These are phyloP conservation scores for Tylochromis polylepis DNA, from an alignment of 2,113 vertebrate genomes.

Conservation along the genomic window DNA sequence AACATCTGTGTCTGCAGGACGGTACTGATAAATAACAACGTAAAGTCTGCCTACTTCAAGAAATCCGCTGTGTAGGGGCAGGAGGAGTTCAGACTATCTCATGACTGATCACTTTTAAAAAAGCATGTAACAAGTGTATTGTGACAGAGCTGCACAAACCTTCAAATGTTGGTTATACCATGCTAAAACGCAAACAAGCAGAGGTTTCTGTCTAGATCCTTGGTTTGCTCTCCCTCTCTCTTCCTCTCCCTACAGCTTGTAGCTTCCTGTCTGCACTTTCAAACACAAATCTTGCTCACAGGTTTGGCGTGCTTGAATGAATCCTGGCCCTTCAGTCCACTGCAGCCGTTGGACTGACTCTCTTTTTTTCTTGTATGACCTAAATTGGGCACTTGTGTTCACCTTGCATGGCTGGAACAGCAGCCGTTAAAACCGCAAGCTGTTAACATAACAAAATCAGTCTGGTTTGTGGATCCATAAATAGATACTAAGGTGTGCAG, in stretches of 20 bases:
- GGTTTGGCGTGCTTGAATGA: conserved; percentile 27
- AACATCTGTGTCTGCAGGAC: conserved; percentile 41
- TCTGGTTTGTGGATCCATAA: conserved; percentile 33
- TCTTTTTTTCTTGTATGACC: conserved; percentile 9
- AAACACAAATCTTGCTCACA: conserved; percentile 25
- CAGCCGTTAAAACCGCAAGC: conserved; percentile 55
- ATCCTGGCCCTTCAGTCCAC: conserved; percentile 1
- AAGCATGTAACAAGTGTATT: background rate
- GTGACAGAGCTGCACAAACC: background rate
- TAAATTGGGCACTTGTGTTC: conserved; percentile 59
- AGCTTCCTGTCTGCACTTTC: conserved; percentile 33
- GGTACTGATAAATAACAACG: background rate
- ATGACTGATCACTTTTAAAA: background rate
- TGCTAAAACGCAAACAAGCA: background rate
- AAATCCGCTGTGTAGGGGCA: background rate
- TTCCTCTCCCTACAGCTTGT: background rate
- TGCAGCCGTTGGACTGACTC: conserved; percentile 16
- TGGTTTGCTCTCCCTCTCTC: background rate
- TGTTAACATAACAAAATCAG: conserved; percentile 52
- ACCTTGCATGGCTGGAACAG: conserved; percentile 45
- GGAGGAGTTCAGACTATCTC: background rate
- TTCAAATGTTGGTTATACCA: background rate
- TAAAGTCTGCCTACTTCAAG: background rate
- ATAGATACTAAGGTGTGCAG: conserved; percentile 26
- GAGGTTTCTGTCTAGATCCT: background rate